Conservation (phyloP, 2,113 vertebrate species). For the Tricholaema leucomelas region DNA sequence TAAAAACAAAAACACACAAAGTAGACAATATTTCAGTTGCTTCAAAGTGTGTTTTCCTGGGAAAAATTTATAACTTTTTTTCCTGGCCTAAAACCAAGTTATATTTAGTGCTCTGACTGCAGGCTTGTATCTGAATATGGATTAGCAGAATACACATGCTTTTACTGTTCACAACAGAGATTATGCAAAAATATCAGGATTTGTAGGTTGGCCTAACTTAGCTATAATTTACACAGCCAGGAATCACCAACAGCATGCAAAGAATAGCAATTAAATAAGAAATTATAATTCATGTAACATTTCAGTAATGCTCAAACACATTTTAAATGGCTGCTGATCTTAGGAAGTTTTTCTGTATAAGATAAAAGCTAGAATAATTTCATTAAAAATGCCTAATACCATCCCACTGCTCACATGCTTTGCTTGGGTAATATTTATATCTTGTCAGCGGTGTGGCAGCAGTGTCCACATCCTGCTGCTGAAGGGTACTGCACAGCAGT, state of each 20-base stretch:
- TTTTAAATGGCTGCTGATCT: conserved; percentile 48
- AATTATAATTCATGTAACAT: conserved; percentile 37
- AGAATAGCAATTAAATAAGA: conserved; percentile 60
- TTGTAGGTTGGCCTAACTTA: conserved; percentile 26
- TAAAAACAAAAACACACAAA: conserved; percentile 4
- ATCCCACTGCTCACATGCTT: not conserved
- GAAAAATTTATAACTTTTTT: not conserved
- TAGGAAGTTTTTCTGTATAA: conserved; percentile 20
- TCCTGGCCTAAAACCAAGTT: conserved; percentile 16
- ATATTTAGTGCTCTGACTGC: not conserved
- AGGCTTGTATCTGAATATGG: not conserved
- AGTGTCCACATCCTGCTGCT: not conserved
- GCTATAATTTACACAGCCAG: conserved; percentile 56
- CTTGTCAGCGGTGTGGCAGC: not conserved
- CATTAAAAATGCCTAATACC: not conserved
- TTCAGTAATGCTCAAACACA: conserved; percentile 52
- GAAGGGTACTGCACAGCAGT: conserved; percentile 14
- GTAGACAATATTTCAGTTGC: not conserved
- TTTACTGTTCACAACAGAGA: conserved; percentile 47
- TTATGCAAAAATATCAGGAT: conserved; percentile 37
- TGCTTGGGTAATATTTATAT: not conserved
- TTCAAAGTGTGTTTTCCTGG: conserved; percentile 26
- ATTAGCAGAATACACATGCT: conserved; percentile 47
- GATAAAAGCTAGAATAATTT: conserved; percentile 16
- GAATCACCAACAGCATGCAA: conserved; percentile 47